Evolutionary conservation across 2,113 vertebrate species (phyloP).

Genomic region (Malurus alboscapulatus): DNA sequence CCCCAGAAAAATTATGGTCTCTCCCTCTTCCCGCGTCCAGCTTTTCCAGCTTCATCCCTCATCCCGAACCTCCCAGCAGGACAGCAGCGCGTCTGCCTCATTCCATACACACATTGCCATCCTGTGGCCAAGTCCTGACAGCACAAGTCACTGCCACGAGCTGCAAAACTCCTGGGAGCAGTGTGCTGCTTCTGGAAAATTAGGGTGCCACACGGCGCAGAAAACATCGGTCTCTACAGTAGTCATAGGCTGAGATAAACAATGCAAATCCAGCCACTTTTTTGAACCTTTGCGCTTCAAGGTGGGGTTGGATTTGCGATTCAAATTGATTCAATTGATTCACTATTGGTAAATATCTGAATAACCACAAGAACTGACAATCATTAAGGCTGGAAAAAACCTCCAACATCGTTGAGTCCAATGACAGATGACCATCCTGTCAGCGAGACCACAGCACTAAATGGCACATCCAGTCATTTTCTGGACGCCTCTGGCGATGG

Average conservation of each 20-base stretch:
- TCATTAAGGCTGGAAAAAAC: background rate
- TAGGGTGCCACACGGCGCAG: background rate
- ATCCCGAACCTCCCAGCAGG: background rate
- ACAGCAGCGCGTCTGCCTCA: background rate
- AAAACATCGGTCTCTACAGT: accelerated
- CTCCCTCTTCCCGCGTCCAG: background rate
- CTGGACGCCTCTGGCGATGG: background rate
- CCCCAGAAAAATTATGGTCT: background rate
- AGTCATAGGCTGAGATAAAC: background rate
- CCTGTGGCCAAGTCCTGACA: constrained; percentile 16
- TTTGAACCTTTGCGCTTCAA: background rate
- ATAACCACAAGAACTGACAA: background rate
- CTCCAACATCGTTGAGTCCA: background rate
- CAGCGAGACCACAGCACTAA: accelerated
- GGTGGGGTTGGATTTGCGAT: background rate
- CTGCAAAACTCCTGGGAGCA: background rate
- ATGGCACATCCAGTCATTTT: background rate
- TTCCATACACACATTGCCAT: constrained; percentile 15
- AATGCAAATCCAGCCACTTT: background rate
- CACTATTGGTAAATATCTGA: background rate
- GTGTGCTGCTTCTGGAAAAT: background rate
- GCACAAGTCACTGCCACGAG: background rate
- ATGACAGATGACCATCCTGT: too few species aligned
- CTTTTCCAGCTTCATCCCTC: background rate
- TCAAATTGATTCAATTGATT: background rate